Base-by-base conservation (phyloP, 2,797 vertebrate genomes). In the Centropyge bicolor region DNA sequence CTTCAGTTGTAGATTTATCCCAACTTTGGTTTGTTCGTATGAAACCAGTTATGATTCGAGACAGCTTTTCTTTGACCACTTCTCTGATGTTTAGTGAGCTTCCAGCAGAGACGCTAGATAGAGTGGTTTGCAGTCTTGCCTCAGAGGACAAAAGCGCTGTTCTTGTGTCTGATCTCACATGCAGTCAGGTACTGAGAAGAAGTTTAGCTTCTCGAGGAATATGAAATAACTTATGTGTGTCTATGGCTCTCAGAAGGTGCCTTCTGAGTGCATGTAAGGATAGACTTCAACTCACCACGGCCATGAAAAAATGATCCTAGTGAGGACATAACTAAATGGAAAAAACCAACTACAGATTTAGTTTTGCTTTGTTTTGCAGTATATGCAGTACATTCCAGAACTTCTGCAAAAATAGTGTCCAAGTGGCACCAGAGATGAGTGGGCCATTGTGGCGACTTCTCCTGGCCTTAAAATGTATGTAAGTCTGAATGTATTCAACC, bases 1-100 rank as follows among this genome's bases (percentile, higher is more conserved):
- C 68, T 74, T 65, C 13, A 60, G 52, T 81, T 55, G 49, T 59
- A 43, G 54, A 74, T 82, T 74, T 35, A 38, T 45, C 49, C 41
- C 38, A 69, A 22, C n/a, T 65, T 49, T 76, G 60, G 8, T 70
- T 74, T 66, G 52, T 31, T 36, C 43, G 17, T 36, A 61, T 70
- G 38, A 71, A 83, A 80, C 20, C 35, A 76, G 63, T 55, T 54
- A 46, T 20, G 51, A n/a, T 67, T 68, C 13, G 55, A 46, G 38
- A 68, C 35, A 31, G 51, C 45, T 59, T 45, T 31, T 46, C n/a
- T 71, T 69, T n/a, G 31, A 55, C 35, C 6, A 17, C 20, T 2
- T 45, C 9, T 69, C 48, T 59, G 46, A 46, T 75, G 36, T 45
- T 45, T 20, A 17, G 49, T 49, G 12, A 56, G 56, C 63, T 63